Percentiles rank a stretch among this genome's conserved stretches.
phyloP scores from a whole-genome alignment of 2,888 invertebrate species.

The Drosophila sordidula region DNA sequence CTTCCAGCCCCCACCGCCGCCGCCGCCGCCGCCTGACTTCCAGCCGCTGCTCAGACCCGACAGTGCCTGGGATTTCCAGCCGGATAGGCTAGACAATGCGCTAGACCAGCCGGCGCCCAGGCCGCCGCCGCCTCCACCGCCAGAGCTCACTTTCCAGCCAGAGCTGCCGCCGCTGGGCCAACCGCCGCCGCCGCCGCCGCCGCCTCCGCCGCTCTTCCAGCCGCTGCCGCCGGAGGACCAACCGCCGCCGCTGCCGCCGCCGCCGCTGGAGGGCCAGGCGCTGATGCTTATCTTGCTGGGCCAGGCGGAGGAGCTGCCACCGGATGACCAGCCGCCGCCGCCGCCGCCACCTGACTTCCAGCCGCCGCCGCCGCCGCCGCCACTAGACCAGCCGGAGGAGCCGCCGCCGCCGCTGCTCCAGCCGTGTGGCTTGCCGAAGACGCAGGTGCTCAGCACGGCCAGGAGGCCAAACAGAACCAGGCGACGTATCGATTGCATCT shows the following conservation, averaged over 20 bases:
- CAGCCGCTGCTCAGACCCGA: slow-evolving; percentile 52
- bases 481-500: slow-evolving; percentile 60
- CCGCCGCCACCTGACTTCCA: slow-evolving; percentile 42
- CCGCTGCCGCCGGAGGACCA: slow-evolving; percentile 46
- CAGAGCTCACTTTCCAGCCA: slow-evolving; percentile 57
- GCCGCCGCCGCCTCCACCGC: slow-evolving; percentile 38
- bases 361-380: slow-evolving; percentile 40
- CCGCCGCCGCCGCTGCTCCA: slow-evolving; percentile 62
- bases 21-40: slow-evolving; percentile 45
- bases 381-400: slow-evolving; percentile 50
- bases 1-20: slow-evolving; percentile 33
- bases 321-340: slow-evolving; percentile 53
- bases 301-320: slow-evolving; percentile 53
- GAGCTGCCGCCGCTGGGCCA: slow-evolving; percentile 23
- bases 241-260: slow-evolving; percentile 46
- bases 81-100: slow-evolving; percentile 32
- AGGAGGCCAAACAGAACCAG: slow-evolving; percentile 46
- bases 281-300: slow-evolving; percentile 41
- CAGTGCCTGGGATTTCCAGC: slow-evolving; percentile 40
- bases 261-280: slow-evolving; percentile 48
- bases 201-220: slow-evolving; percentile 22
- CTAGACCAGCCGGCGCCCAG: slow-evolving; percentile 41
- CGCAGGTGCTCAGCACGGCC: slow-evolving; percentile 51
- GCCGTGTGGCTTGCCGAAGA: slow-evolving; percentile 64
- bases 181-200: slow-evolving; percentile 32